phyloP scores from a whole-genome alignment of 2,888 invertebrate species.

The Embidobia sp. region DNA sequence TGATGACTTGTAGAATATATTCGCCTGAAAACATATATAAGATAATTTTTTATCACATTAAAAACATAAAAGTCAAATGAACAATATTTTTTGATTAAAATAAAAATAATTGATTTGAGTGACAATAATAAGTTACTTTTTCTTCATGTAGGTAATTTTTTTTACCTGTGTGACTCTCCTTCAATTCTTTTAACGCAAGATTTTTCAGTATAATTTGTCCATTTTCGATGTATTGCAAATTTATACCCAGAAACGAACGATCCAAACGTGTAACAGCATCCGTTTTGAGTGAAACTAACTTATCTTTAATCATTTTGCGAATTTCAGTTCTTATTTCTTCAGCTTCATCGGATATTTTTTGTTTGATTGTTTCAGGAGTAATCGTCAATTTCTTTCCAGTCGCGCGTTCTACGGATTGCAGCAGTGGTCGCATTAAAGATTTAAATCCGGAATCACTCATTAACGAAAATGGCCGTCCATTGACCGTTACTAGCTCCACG shows the following conservation, averaged over 20 bases:
- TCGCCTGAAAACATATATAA: background rate
- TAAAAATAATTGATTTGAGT: too few species aligned
- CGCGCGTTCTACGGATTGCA: background rate
- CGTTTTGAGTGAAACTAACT: background rate
- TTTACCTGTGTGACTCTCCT: conserved; percentile 11
- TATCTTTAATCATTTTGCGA: background rate
- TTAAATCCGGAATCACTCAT: background rate
- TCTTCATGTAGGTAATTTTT: too few species aligned
- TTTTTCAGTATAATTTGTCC: background rate
- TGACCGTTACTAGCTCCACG: background rate
- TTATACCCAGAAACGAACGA: conserved; percentile 4
- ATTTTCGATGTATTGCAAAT: conserved; percentile 4
- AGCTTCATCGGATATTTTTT: background rate
- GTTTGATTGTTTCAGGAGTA: background rate
- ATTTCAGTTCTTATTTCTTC: background rate
- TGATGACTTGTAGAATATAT: background rate
- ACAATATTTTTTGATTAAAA: too few species aligned
- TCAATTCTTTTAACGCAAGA: conserved; percentile 9
- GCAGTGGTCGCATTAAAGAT: background rate
- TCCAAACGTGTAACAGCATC: conserved; percentile 13
- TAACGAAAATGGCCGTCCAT: background rate
- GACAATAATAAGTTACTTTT: too few species aligned
- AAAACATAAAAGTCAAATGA: too few species aligned
- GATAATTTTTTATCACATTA: too few species aligned
- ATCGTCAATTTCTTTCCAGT: background rate